These are phyloP conservation scores for Meloidogyne hapla DNA, from an alignment of 1,140 invertebrate species.

Conservation along the genomic window DNA sequence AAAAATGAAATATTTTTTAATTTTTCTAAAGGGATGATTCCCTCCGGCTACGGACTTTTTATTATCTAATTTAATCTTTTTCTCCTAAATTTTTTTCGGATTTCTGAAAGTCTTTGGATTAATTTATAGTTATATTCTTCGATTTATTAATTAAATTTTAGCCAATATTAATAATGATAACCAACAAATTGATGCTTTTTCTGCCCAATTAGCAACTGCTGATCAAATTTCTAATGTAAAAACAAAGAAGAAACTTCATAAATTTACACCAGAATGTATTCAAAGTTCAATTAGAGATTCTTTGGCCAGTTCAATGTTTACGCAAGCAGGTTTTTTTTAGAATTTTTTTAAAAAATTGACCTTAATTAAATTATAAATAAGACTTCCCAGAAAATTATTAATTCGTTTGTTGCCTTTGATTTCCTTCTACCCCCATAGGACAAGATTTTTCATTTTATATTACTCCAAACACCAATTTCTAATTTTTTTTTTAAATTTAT, in stretches of 20 bases:
- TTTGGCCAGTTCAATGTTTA: not conserved
- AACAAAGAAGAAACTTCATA: conserved; percentile 20
- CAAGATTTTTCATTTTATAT: not conserved
- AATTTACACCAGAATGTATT: conserved; percentile 11
- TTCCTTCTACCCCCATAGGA: too few species aligned
- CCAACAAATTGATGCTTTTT: conserved; percentile 16
- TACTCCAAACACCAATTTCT: not conserved
- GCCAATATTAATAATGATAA: not conserved
- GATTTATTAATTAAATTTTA: not conserved
- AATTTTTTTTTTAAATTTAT: not conserved
- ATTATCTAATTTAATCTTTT: not conserved
- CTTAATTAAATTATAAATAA: too few species aligned
- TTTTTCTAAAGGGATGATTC: too few species aligned
- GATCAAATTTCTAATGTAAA: not conserved
- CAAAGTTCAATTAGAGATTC: conserved; percentile 25
- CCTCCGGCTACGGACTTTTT: too few species aligned
- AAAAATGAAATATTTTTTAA: too few species aligned
- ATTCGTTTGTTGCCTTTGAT: too few species aligned
- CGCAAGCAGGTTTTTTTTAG: not conserved
- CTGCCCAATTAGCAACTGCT: conserved; percentile 18
- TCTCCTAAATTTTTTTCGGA: too few species aligned
- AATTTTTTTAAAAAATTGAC: too few species aligned
- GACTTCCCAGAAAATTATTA: too few species aligned
- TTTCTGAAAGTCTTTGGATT: too few species aligned
- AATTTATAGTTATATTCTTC: not conserved